Evolutionary conservation across 2,797 vertebrate species (phyloP).

Genomic region (Ptychobarbus kaznakovi): DNA sequence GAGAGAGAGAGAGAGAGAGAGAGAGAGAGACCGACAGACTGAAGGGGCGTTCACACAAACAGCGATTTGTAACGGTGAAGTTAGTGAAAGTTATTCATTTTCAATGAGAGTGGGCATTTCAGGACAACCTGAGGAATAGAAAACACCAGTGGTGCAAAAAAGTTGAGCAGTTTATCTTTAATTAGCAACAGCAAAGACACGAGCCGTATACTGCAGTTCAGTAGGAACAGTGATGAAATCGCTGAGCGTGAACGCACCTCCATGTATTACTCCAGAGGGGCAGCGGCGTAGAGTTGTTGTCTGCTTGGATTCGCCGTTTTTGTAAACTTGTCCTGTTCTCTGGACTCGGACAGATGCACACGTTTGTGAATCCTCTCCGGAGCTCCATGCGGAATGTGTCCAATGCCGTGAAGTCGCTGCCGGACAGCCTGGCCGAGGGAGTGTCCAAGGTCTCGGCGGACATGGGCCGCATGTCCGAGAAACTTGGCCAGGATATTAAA

Average conservation of each 20-base stretch:
- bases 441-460: constrained; percentile 99
- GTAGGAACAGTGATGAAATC: not conserved
- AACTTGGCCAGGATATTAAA: constrained; percentile 95
- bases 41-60: not conserved
- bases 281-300: constrained; percentile 4
- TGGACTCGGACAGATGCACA: constrained; percentile 85
- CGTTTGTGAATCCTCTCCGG: constrained; percentile 96
- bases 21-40: not conserved
- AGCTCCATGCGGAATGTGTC: constrained; percentile 99
- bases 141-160: not conserved
- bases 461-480: constrained; percentile 98
- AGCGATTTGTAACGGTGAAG: not conserved
- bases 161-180: not conserved
- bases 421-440: constrained; percentile 97
- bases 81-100: not conserved
- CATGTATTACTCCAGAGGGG: not conserved
- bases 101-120: not conserved
- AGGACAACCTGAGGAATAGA: constrained; percentile 4
- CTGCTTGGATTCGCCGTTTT: constrained; percentile 6
- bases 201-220: not conserved
- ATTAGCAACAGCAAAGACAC: not conserved
- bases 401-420: constrained; percentile 94
- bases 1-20: not conserved
- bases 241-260: not conserved
- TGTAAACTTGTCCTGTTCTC: constrained; percentile 66